phyloP scores from a whole-genome alignment of 2,113 vertebrate genomes.

The Plecotus auritus region DNA sequence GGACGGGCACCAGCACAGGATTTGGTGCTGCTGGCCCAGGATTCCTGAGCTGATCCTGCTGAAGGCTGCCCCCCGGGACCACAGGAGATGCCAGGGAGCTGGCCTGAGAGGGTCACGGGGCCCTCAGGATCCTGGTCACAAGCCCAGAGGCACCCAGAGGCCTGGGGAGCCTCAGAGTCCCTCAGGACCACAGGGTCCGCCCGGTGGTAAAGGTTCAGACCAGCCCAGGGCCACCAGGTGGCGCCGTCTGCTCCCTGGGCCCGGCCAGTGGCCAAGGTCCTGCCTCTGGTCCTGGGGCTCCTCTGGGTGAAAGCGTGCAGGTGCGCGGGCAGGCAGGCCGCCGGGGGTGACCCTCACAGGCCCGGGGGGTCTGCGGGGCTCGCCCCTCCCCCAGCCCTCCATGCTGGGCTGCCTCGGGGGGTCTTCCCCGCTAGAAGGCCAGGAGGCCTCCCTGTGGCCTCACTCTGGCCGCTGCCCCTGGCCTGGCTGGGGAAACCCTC shows the following conservation, averaged over 20 bases:
- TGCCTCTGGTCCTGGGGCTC: rapidly evolving
- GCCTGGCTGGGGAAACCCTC: rapidly evolving
- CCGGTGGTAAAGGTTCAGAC: background rate
- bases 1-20: rapidly evolving
- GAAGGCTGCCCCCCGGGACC: background rate
- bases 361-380: rapidly evolving
- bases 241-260: rapidly evolving
- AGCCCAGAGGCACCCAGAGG: rapidly evolving
- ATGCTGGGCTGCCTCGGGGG: background rate
- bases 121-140: rapidly evolving
- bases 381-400: background rate
- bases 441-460: background rate
- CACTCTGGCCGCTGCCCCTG: rapidly evolving
- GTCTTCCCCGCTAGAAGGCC: background rate
- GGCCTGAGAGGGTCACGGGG: background rate
- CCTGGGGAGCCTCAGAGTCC: background rate
- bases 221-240: slow-evolving; percentile 6
- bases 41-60: background rate
- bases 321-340: background rate
- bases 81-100: background rate
- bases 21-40: rapidly evolving
- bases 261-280: rapidly evolving
- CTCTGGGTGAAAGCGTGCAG: rapidly evolving
- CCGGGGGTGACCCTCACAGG: rapidly evolving
- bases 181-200: background rate